A percentile compares a stretch with the other conserved stretches of the same genome.
phyloP scores from a whole-genome alignment of 2,888 invertebrate species.

The Cephus nigrinus region DNA sequence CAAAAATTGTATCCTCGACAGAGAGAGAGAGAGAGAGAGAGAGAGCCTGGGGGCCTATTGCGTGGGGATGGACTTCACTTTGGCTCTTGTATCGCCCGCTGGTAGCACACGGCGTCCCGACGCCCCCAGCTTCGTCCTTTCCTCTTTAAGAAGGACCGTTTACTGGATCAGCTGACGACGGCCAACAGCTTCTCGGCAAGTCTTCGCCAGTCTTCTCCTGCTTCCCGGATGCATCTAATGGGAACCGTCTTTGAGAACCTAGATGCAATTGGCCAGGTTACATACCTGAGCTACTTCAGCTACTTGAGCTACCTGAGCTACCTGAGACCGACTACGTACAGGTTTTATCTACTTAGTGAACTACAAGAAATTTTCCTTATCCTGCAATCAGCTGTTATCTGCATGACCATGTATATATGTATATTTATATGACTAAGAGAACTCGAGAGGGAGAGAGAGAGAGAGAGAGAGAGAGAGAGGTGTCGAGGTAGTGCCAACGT shows the following conservation, averaged over 20 bases:
- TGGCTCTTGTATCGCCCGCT: neutral
- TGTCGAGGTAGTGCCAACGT: neutral
- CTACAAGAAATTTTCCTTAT: neutral
- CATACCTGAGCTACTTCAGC: neutral
- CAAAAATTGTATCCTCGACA: neutral
- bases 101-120: conserved; percentile 8
- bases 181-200: neutral
- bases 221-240: neutral
- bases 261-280: neutral
- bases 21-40: neutral
- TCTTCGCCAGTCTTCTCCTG: neutral
- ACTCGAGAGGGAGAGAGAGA: neutral
- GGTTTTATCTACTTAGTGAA: neutral
- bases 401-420: neutral
- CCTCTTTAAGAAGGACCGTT: conserved; percentile 46
- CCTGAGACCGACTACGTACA: neutral
- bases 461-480: neutral
- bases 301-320: neutral
- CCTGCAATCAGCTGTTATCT: neutral
- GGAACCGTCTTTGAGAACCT: neutral
- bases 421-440: neutral
- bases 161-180: conserved; percentile 4
- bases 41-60: neutral
- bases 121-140: conserved; percentile 34
- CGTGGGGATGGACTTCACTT: neutral